A percentile compares a stretch with the other conserved stretches of the same genome.
phyloP scores from a whole-genome alignment of 2,797 vertebrate species.

The Gobio occitaniae region DNA sequence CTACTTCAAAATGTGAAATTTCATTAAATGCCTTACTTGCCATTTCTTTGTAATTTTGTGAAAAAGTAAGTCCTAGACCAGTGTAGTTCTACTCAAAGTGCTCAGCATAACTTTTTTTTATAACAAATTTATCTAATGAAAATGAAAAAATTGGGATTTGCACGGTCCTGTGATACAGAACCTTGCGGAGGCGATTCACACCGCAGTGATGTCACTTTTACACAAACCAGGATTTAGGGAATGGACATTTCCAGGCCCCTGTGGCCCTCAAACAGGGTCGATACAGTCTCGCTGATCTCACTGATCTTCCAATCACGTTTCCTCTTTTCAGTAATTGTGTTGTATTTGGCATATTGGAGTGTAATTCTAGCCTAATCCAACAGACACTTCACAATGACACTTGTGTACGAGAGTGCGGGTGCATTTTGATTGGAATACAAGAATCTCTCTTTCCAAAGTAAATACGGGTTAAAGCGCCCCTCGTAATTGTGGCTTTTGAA shows the following conservation, averaged over 20 bases:
- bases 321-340: neutral
- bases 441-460: slow-evolving; percentile 50
- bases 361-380: slow-evolving; percentile 35
- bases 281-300: neutral
- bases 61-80: neutral
- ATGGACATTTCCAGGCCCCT: neutral
- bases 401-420: slow-evolving; percentile 39
- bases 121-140: neutral
- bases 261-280: neutral
- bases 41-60: neutral
- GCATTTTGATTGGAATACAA: slow-evolving; percentile 40
- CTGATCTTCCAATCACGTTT: neutral
- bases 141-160: neutral
- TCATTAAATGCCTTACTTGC: too few relatives aligned
- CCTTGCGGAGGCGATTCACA: neutral
- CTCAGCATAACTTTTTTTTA: neutral
- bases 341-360: slow-evolving; percentile 45
- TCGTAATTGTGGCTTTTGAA: slow-evolving; percentile 48
- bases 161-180: neutral
- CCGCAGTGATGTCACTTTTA: neutral
- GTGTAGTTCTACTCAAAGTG: neutral
- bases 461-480: slow-evolving; percentile 53
- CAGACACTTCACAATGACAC: slow-evolving; percentile 40
- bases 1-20: too few relatives aligned
- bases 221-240: neutral